These are phyloP conservation scores for Drosophila repletoides DNA, from an alignment of 1,140 invertebrate genomes.

Conservation along the genomic window DNA sequence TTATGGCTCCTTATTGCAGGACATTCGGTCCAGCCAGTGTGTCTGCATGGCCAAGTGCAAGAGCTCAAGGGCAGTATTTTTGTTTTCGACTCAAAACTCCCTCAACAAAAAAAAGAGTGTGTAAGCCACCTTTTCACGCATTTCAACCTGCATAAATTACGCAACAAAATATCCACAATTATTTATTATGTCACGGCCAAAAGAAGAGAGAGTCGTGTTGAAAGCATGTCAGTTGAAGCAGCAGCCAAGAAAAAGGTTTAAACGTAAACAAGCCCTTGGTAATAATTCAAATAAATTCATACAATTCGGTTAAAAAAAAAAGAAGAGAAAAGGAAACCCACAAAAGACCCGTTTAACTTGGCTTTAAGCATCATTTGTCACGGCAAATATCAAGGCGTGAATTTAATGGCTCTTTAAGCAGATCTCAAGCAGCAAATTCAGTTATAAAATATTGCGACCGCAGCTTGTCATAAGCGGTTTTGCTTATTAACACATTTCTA, in stretches of 20 bases:
- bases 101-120: too few species aligned
- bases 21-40: slow-evolving; percentile 5
- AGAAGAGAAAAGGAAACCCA: slow-evolving; percentile 30
- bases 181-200: slow-evolving; percentile 62
- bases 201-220: slow-evolving; percentile 37
- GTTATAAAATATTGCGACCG: not conserved
- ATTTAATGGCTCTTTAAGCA: slow-evolving; percentile 55
- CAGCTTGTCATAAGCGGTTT: slow-evolving; percentile 4
- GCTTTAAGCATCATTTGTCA: slow-evolving; percentile 64
- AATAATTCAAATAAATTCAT: slow-evolving; percentile 70
- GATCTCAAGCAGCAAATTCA: not conserved
- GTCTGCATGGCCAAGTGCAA: slow-evolving; percentile 51
- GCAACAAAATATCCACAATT: slow-evolving; percentile 56
- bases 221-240: slow-evolving; percentile 38
- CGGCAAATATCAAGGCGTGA: slow-evolving; percentile 8
- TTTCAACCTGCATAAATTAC: slow-evolving; percentile 67
- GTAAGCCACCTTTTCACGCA: slow-evolving; percentile 16
- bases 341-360: slow-evolving; percentile 56
- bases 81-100: too few species aligned
- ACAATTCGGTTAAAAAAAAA: slow-evolving; percentile 38
- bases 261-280: slow-evolving; percentile 39
- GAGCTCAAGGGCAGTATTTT: slow-evolving; percentile 49
- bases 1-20: slow-evolving; percentile 50
- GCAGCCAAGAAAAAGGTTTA: slow-evolving; percentile 41
- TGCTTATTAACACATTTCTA: slow-evolving; percentile 43